These are phyloP conservation scores for Phrynosoma blainvillii DNA, from an alignment of 2,113 vertebrate species.

Conservation along the genomic window DNA sequence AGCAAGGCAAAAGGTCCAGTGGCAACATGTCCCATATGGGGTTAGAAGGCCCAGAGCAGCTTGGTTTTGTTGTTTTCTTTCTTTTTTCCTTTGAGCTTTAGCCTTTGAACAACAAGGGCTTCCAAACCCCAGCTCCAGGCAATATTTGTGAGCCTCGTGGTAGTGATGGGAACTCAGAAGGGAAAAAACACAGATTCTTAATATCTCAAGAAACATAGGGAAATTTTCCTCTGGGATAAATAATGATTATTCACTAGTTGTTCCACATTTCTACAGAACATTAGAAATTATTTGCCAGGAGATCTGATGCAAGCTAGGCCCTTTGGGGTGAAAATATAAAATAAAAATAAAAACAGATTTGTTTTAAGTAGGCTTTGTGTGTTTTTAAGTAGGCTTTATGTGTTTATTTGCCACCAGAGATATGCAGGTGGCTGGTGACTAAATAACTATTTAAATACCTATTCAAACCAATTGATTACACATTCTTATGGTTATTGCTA, in stretches of 20 bases:
- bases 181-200: background rate
- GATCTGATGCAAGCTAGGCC: background rate
- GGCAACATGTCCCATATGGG: slow-evolving; percentile 42
- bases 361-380: background rate
- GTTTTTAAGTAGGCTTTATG: background rate
- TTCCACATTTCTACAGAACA: background rate
- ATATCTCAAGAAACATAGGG: slow-evolving; percentile 27
- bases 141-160: slow-evolving; percentile 42
- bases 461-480: background rate
- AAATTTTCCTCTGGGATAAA: slow-evolving; percentile 12
- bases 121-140: slow-evolving; percentile 19
- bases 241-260: background rate
- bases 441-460: background rate
- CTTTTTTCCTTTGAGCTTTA: slow-evolving; percentile 50
- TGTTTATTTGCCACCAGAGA: background rate
- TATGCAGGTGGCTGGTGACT: background rate
- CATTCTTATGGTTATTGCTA: background rate
- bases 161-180: background rate
- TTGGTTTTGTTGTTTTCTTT: slow-evolving; percentile 34
- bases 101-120: slow-evolving; percentile 33
- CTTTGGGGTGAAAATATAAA: background rate
- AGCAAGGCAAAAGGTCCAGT: slow-evolving; percentile 42
- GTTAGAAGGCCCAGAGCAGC: slow-evolving; percentile 45
- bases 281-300: background rate
- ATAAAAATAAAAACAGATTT: background rate